Percentiles rank a stretch among this genome's conserved stretches.
Conservation (phyloP, 2,113 vertebrate genomes). For the Cochlearius cochlearius region DNA sequence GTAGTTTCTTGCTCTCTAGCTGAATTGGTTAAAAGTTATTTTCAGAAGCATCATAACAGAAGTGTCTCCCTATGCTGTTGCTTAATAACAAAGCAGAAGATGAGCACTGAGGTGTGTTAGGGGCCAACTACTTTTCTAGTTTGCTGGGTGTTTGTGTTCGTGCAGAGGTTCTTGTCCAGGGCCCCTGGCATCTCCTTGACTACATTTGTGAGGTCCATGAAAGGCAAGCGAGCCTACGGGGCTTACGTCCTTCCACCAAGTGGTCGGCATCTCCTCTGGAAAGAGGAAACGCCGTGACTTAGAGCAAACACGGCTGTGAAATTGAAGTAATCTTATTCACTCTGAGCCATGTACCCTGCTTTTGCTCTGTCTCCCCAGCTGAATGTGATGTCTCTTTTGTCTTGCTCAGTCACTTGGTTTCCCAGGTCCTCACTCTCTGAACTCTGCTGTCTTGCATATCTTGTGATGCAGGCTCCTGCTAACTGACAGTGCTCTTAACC, state of each 20-base stretch:
- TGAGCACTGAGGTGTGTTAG: not conserved
- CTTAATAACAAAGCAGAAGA: not conserved
- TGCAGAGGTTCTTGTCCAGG: not conserved
- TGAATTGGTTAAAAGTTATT: not conserved
- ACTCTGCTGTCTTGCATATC: not conserved
- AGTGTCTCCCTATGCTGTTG: not conserved
- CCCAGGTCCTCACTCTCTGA: not conserved
- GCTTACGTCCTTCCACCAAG: accelerated
- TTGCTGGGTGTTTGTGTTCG: not conserved
- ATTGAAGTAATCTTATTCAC: not conserved
- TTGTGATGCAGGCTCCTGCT: not conserved
- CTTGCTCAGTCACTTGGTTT: not conserved
- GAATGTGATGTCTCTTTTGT: not conserved
- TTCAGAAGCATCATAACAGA: not conserved
- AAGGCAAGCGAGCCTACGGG: not conserved
- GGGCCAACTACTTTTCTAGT: not conserved
- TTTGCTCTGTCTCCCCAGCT: not conserved
- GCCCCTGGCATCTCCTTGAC: not conserved
- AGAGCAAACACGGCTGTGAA: not conserved
- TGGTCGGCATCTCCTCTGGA: not conserved
- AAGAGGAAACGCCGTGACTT: not conserved
- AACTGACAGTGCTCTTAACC: not conserved
- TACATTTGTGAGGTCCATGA: not conserved
- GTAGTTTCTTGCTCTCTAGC: not conserved
- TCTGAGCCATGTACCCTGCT: not conserved